These are phyloP conservation scores for Mixornis gularis DNA, from an alignment of 2,113 vertebrate genomes.

Conservation along the genomic window DNA sequence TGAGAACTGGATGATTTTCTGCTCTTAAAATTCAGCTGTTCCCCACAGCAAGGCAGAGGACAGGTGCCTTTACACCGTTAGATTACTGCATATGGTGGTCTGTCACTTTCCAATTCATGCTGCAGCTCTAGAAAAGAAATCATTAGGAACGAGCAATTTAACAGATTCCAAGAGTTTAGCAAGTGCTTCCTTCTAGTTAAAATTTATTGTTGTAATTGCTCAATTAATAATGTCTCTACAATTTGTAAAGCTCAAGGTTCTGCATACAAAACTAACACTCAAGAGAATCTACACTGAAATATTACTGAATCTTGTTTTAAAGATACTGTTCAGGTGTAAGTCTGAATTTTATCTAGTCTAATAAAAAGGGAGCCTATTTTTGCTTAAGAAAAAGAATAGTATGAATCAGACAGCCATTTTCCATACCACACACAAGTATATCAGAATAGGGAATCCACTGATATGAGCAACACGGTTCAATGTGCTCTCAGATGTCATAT, in stretches of 20 bases:
- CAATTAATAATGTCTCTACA: not conserved
- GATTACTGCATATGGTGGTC: not conserved
- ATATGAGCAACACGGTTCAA: accelerated
- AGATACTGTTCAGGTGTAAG: not conserved
- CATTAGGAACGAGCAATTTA: not conserved
- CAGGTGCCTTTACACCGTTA: not conserved
- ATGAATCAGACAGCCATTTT: not conserved
- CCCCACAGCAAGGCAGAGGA: not conserved
- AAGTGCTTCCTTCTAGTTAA: not conserved
- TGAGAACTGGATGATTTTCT: not conserved
- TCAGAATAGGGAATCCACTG: not conserved
- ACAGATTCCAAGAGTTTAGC: not conserved
- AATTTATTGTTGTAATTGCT: not conserved
- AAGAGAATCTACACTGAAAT: not conserved
- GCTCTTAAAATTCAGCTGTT: not conserved
- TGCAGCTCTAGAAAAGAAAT: not conserved
- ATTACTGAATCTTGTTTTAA: not conserved
- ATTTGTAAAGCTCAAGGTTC: not conserved
- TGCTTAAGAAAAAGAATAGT: not conserved
- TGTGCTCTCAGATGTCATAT: not conserved
- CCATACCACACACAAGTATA: not conserved
- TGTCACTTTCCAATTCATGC: not conserved
- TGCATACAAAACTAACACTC: not conserved
- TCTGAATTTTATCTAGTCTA: not conserved
- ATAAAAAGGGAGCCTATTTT: not conserved